Conservation (phyloP, 1,140 invertebrate species). For the Hycleus phaleratus region DNA sequence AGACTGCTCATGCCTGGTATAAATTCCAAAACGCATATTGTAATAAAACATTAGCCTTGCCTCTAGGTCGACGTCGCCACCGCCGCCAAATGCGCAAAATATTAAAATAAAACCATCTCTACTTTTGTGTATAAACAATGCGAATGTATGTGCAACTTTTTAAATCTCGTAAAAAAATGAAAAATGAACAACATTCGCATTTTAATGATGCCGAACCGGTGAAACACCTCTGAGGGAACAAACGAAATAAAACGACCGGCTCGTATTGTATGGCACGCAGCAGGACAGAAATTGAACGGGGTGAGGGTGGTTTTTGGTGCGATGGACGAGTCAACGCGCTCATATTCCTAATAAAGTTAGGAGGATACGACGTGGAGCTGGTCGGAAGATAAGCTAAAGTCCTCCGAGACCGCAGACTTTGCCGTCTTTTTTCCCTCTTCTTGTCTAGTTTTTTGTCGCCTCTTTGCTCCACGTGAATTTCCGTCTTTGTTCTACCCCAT, state of each 20-base stretch:
- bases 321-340: neutral
- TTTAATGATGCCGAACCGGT: constrained; percentile 25
- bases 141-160: constrained; percentile 17
- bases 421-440: neutral
- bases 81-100: constrained; percentile 7
- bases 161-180: constrained; percentile 27
- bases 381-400: constrained; percentile 19
- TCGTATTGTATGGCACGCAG: no score
- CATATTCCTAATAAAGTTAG: constrained; percentile 23
- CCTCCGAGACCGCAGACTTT: constrained; percentile 19
- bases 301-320: no score
- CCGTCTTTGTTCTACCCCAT: constrained; percentile 6
- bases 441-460: neutral
- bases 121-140: constrained; percentile 5
- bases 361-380: constrained; percentile 17
- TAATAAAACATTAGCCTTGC: constrained; percentile 15
- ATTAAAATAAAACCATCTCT: constrained; percentile 22
- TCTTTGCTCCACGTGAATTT: neutral
- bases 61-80: neutral
- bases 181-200: constrained; percentile 30
- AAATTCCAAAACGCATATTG: constrained; percentile 16
- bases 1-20: constrained; percentile 1
- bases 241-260: neutral
- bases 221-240: constrained; percentile 18
- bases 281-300: no score